These are phyloP conservation scores for Odontophorus gujanensis DNA, from an alignment of 2,113 vertebrate genomes.

Conservation along the genomic window DNA sequence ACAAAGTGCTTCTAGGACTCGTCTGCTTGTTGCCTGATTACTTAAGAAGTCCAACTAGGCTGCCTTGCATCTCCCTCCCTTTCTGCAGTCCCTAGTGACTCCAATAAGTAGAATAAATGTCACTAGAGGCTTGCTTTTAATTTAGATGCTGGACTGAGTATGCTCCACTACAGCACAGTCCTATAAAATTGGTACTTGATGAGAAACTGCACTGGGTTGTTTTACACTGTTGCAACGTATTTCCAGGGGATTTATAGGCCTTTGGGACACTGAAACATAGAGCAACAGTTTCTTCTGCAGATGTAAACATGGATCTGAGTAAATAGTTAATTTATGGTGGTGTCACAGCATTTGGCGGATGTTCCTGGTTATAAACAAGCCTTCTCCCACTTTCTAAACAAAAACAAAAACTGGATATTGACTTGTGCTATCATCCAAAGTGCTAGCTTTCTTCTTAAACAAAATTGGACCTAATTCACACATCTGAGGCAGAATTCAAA, in stretches of 20 bases:
- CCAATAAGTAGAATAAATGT: constrained; percentile 5
- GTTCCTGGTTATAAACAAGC: constrained; percentile 29
- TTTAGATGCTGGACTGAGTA: neutral
- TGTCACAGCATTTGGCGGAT: constrained; percentile 24
- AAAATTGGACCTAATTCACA: neutral
- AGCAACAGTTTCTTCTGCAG: constrained; percentile 33
- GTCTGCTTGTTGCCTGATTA: neutral
- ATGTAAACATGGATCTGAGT: constrained; percentile 30
- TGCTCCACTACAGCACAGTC: neutral
- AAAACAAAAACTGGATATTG: neutral
- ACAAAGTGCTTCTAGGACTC: neutral
- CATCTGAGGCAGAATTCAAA: neutral
- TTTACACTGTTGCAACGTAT: constrained; percentile 31
- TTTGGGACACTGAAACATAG: constrained; percentile 28
- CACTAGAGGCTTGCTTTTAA: neutral
- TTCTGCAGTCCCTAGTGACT: neutral
- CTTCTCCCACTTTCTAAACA: constrained; percentile 19
- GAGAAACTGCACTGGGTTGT: neutral
- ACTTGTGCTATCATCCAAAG: neutral
- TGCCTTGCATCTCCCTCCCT: neutral
- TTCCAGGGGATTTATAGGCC: constrained; percentile 47
- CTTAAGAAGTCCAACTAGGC: neutral
- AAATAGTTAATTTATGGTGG: constrained; percentile 60
- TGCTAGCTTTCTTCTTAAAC: neutral
- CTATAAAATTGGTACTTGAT: neutral